Conservation (phyloP, 2,113 vertebrate genomes). For the Sminthopsis crassicaudata region DNA sequence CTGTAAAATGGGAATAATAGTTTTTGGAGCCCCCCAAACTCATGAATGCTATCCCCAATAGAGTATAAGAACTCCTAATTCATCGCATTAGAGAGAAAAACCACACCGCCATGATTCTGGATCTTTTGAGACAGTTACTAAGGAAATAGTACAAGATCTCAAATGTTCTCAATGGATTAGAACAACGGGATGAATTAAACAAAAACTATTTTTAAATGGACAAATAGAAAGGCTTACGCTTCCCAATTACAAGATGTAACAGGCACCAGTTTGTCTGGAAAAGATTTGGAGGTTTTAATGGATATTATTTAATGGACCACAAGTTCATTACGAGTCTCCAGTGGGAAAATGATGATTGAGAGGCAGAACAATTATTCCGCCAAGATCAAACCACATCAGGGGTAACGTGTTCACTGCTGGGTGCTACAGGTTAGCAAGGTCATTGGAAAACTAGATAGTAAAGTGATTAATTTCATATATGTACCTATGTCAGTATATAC, state of each 20-base stretch:
- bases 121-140: background rate
- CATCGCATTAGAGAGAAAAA: background rate
- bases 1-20: background rate
- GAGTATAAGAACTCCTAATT: background rate
- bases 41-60: too few relatives aligned
- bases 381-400: too few relatives aligned
- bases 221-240: background rate
- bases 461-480: background rate
- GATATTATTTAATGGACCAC: background rate
- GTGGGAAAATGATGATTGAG: background rate
- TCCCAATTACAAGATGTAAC: background rate
- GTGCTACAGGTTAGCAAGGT: background rate
- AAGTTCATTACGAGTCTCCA: background rate
- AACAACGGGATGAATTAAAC: background rate
- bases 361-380: background rate
- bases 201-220: background rate
- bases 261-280: background rate
- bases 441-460: background rate
- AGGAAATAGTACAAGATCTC: background rate
- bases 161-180: background rate
- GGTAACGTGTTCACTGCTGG: background rate
- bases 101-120: background rate
- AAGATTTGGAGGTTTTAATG: background rate
- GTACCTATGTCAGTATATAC: too few relatives aligned
- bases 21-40: too few relatives aligned